Conservation (phyloP, 1,140 invertebrate genomes). For the Drusus annulatus region DNA sequence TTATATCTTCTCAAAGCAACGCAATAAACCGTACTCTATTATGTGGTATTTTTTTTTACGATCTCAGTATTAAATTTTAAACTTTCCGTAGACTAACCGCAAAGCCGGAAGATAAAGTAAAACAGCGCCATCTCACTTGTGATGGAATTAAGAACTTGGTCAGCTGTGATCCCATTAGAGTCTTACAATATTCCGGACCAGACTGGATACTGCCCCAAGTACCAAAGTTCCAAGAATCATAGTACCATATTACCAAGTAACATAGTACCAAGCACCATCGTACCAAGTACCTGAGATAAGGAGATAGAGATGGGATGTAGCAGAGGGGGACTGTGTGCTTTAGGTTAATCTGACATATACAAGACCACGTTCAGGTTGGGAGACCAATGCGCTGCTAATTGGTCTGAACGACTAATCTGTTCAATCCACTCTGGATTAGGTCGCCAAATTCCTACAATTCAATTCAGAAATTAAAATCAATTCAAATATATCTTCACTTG, state of each 20-base stretch:
- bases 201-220: not conserved
- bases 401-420: not conserved
- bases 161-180: conserved; percentile 29
- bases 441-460: too few species aligned
- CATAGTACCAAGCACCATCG: too few species aligned
- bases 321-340: not conserved
- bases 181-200: conserved; percentile 1
- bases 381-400: not conserved
- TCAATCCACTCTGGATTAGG: too few species aligned
- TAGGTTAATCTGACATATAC: not conserved
- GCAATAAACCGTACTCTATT: too few species aligned
- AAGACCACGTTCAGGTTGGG: not conserved
- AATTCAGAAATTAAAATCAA: too few species aligned
- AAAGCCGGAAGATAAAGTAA: not conserved
- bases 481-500: too few species aligned
- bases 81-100: conserved; percentile 12
- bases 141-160: conserved; percentile 46
- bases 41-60: too few species aligned
- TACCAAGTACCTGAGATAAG: too few species aligned
- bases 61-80: conserved; percentile 13
- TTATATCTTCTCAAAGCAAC: too few species aligned
- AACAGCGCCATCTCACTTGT: conserved; percentile 5
- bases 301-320: too few species aligned
- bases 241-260: too few species aligned
- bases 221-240: too few species aligned